Base-by-base conservation (phyloP, 1,140 invertebrate species). In the Cotesia typhae region DNA sequence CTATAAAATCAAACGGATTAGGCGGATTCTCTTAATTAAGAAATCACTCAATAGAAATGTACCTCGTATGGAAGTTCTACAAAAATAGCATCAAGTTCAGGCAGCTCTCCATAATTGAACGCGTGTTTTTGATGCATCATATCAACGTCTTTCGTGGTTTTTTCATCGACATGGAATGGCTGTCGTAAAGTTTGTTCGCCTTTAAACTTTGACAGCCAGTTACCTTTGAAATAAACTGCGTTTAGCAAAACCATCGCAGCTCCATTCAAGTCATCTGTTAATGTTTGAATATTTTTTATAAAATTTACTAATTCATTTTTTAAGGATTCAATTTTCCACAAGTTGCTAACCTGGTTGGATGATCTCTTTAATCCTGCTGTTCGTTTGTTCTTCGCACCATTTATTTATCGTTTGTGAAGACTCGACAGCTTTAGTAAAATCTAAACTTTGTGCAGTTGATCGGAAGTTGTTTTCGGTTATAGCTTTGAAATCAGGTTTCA, bases 221-320 rank as follows among this genome's bases (percentile, higher is more conserved):
- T 83, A 14, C 91, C 92, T 87, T 93, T 92, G 82, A 92, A 93
- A 82, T 92, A 92, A 55, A 92, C 87, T 14, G 91, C 91, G 82
- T 93, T 94, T 65, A 89, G 88, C 61, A 91, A 87, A 72, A 91
- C 88, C 78, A 90, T 81, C 59, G 74, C 84, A 77, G 88, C 89
- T 55, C 84, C 74, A 7, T 73, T 66, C 53, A 65, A 37, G 67
- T 61, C 28, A 59, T 9, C 59, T 53, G 47, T 63, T 47, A 72
- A 55, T 55, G 5, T 55, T 14, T 9, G 4, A 47, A 47, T 9
- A 9, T 9, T 47, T 47, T 47, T 47, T 9, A 5, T 47, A 2
- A 28, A 28, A 9, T 47, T 47, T 47, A 47, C 7, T 47, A 0
- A 47, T 47, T 9, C 2, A 47, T 47, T 12, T 17, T 10, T 10